Evolutionary conservation across 2,797 vertebrate genomes (phyloP).

Genomic region (Sphenopsis melanotis): DNA sequence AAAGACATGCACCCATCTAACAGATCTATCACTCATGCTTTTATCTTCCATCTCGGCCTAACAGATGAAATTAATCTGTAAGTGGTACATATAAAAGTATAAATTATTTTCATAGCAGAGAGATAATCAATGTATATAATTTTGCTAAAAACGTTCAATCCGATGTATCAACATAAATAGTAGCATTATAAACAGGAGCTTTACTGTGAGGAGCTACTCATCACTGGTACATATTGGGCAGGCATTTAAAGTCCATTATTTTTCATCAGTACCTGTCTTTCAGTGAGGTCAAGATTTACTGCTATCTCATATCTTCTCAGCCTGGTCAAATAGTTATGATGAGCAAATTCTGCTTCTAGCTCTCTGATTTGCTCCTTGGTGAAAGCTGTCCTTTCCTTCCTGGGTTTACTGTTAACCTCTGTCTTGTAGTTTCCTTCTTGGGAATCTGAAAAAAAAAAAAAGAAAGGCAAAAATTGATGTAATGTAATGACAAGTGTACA

Average conservation of each 20-base stretch:
- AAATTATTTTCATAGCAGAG: neutral
- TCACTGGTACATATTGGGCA: neutral
- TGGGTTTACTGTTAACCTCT: constrained; percentile 96
- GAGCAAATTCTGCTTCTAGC: constrained; percentile 97
- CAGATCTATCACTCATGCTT: neutral
- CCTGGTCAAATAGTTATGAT: constrained; percentile 98
- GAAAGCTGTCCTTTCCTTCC: constrained; percentile 98
- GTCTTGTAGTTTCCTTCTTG: constrained; percentile 97
- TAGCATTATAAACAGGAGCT: neutral
- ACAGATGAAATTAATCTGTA: neutral
- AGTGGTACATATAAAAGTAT: neutral
- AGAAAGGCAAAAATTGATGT: constrained; percentile 47
- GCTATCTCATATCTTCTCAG: constrained; percentile 98
- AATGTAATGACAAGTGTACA: neutral
- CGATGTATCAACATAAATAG: neutral
- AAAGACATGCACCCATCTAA: neutral
- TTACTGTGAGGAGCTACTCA: neutral
- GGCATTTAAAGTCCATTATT: neutral
- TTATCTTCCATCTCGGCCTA: neutral
- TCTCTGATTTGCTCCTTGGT: constrained; percentile 99
- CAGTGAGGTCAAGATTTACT: constrained; percentile 98
- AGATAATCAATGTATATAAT: neutral
- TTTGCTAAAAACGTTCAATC: neutral
- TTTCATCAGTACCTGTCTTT: constrained; percentile 90
- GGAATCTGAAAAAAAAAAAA: constrained; percentile 85